Conservation (phyloP, 30 jellyfish, hydroid and myxozoan genomes). For the Clytia hemisphaerica region DNA sequence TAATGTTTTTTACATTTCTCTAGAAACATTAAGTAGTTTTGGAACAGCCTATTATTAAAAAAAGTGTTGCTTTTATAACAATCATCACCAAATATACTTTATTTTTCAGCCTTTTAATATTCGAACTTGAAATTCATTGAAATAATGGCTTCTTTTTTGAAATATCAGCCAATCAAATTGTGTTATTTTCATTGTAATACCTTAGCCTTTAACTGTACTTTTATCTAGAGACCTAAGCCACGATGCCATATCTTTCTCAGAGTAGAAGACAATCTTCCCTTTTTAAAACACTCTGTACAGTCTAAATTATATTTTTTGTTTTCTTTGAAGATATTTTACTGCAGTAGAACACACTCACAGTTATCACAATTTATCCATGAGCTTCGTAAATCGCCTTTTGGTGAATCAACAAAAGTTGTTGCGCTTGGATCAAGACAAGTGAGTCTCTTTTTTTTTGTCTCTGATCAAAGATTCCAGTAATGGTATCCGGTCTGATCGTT, state of each 20-base stretch:
- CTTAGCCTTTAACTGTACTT: not conserved
- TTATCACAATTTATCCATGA: slow-evolving; percentile 87
- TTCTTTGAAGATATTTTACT: slow-evolving; percentile 63
- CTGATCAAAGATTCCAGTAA: too few species aligned
- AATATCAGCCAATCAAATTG: too few species aligned
- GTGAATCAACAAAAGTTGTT: slow-evolving; percentile 43
- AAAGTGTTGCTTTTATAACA: too few species aligned
- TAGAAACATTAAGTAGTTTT: too few species aligned
- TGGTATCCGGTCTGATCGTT: not conserved
- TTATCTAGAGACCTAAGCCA: not conserved
- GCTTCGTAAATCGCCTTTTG: slow-evolving; percentile 76
- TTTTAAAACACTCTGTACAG: not conserved
- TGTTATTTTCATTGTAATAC: too few species aligned
- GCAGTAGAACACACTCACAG: slow-evolving; percentile 98
- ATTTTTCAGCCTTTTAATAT: too few species aligned
- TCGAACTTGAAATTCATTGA: too few species aligned
- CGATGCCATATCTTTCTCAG: not conserved
- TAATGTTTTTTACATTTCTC: too few species aligned
- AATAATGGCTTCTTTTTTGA: too few species aligned
- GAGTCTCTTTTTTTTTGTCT: not conserved
- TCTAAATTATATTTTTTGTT: not conserved
- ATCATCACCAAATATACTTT: too few species aligned
- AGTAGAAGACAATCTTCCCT: not conserved
- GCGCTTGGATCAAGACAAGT: slow-evolving; percentile 96
- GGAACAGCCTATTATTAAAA: too few species aligned